These are phyloP conservation scores for Megalurothrips usitatus DNA, from an alignment of 2,888 invertebrate genomes.

Conservation along the genomic window DNA sequence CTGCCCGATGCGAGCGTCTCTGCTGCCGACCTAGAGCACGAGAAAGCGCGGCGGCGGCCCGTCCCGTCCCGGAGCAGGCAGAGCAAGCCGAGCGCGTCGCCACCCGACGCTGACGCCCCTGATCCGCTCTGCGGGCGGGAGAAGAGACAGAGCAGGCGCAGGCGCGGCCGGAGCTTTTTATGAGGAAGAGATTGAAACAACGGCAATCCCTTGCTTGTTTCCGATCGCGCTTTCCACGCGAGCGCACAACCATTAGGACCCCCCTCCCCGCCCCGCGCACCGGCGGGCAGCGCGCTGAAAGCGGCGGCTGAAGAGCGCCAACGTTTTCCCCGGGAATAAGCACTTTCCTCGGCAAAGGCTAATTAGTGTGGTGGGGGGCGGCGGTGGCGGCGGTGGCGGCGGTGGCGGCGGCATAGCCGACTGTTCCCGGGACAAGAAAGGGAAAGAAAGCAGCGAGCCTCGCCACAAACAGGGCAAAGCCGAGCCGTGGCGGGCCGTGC, in stretches of 20 bases:
- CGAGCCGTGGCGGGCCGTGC: neutral
- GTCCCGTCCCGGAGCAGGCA: too few relatives aligned
- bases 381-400: too few relatives aligned
- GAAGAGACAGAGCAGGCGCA: too few relatives aligned
- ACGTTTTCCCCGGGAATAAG: constrained; percentile 6
- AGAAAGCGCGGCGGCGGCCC: too few relatives aligned
- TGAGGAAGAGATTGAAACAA: neutral
- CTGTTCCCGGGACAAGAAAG: neutral
- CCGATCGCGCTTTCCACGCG: neutral
- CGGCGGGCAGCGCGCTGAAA: neutral
- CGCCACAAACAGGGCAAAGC: constrained; percentile 15
- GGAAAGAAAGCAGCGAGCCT: constrained; percentile 5
- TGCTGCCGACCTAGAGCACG: too few relatives aligned
- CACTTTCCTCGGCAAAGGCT: constrained; percentile 12
- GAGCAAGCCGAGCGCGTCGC: too few relatives aligned
- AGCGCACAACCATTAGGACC: neutral
- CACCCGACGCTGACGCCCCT: too few relatives aligned
- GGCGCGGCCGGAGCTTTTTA: neutral
- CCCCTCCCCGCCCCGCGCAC: neutral
- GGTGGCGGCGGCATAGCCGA: neutral
- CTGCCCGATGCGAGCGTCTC: too few relatives aligned
- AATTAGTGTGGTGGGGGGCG: neutral
- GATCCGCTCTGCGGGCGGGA: too few relatives aligned
- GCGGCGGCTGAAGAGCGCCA: neutral
- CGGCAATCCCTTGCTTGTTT: neutral